Evolutionary conservation across 92 coral and sea anemone species (phyloP), one percentile per base, ranked within the genome.

Genomic region (Anthopleura xanthogrammica): DNA sequence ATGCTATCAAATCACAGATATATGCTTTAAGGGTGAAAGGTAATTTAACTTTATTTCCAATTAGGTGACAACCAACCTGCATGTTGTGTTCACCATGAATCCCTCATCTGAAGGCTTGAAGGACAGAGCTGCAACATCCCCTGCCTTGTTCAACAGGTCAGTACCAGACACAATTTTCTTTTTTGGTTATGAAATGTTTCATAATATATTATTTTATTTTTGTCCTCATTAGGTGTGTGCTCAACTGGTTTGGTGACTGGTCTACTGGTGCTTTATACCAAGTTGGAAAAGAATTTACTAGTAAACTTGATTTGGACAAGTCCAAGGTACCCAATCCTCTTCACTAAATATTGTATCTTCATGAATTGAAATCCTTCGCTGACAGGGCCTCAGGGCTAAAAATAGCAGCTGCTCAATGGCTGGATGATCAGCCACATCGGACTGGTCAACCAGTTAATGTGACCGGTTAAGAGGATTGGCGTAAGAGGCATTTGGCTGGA

Each of bases 231-330:
- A 97, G 99, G 76, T 97, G 99, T 84, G 99, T 97, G 22, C 87
- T 97, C 71, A 93, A 97, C 85, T 97, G 99, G 99, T 97, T 97
- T 89, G 99, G 99, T 56, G 99, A 97, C 81, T 97, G 99, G 99
- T 97, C 99, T 41, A 97, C 99, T 57, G 99, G 99, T 16, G 99
- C 99, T 7, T 88, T 97, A 60, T 97, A 92, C 90, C 99, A 97
- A 83, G 99, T 97, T 52, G 99, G 99, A 24, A 97, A 97, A 76
- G 99, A 97, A 77, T 97, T 97, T 60, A 93, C 99, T 58, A 94
- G 97, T 92, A 97, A 94, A 90, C 89, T 97, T 66, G 99, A 97
- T 84, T 76, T 97, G 29, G 99, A 97, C 84, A 94, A 97, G 85
- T 97, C 99, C 6, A 82, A 88, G 79, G 99, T 97, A 84, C 72